Conservation (phyloP, 92 coral and sea anemone species). For the Desmophyllum pertusum region DNA sequence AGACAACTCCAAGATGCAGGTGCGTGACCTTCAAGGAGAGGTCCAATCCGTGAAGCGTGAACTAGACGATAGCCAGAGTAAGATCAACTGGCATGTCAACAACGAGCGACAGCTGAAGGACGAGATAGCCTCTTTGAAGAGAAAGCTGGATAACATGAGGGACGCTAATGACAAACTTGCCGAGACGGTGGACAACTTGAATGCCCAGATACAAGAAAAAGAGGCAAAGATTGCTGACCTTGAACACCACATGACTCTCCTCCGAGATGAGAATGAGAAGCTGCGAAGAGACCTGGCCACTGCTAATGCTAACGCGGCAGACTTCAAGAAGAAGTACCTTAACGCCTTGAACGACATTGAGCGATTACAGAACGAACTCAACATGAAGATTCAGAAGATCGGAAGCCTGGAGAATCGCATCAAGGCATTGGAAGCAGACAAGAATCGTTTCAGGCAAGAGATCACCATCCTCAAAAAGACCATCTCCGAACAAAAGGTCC, state of each 20-base stretch:
- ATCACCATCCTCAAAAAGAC: conserved; percentile 72
- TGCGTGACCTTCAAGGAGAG: conserved; percentile 61
- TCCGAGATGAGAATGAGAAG: conserved; percentile 87
- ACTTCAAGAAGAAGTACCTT: conserved; percentile 87
- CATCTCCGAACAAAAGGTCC: conserved; percentile 76
- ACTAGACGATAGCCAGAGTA: conserved; percentile 78
- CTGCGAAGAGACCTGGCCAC: conserved; percentile 80
- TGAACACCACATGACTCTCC: conserved; percentile 77
- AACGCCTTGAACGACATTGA: conserved; percentile 80
- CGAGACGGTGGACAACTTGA: conserved; percentile 72
- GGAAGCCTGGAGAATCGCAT: conserved; percentile 76
- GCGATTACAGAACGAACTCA: conserved; percentile 71
- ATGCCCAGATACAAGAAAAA: conserved; percentile 80
- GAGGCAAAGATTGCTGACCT: conserved; percentile 87
- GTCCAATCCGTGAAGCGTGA: conserved; percentile 64
- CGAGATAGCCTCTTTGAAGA: conserved; percentile 83
- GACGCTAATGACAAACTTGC: conserved; percentile 81
- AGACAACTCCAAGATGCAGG: conserved; percentile 67
- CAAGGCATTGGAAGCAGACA: conserved; percentile 72
- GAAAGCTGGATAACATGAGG: conserved; percentile 80
- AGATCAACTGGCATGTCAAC: conserved; percentile 80
- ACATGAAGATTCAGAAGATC: conserved; percentile 80
- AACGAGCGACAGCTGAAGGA: conserved; percentile 87
- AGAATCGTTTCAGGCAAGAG: conserved; percentile 67
- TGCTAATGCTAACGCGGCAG: conserved; percentile 88